Base-by-base conservation (phyloP, 1,140 invertebrate species). In the Aricia agestis region DNA sequence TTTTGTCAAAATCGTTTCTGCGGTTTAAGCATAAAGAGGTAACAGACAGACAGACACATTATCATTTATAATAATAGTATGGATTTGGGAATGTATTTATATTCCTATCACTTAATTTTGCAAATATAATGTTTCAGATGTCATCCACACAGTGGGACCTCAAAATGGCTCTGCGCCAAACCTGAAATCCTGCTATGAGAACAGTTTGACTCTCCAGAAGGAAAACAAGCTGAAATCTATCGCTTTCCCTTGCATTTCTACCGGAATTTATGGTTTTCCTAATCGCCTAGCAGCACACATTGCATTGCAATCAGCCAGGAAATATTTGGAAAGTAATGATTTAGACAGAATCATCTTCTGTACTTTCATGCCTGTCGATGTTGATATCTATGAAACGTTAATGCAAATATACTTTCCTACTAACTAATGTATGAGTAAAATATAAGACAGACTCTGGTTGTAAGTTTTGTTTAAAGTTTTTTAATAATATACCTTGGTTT, bases 201-300 rank as follows among this genome's bases (percentile, higher is more conserved):
- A 93, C 32, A 94, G 93, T 84, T 85, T 98, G 0, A 82, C 93
- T 1, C 63, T 95, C 9, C 89, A 94, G 41, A 89, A 92, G 69
- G 89, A 94, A 71, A 93, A 96, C 76, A 87, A 94, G 2, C 72
- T 97, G 1, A 91, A 92, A 72, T 93, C 95, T 6, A 93, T 98
- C 32, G 95, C 96, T 52, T 97, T 98, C 86, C 96, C 97, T 18
- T 97, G 96, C 76, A 97, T 98, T 80, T 96, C 96, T 0, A 97
- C 97, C 67, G 97, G 97, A 13, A 93, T 97, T 72, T 97, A 97
- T 92, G 96, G 95, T 3, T 98, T 97, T 91, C 97, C 97, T 1
- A 95, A 95, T 90, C 92, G 93, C 75, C 83, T 94, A 52, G 97
- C 97, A 0, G 95, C 95, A 6, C 93, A 95, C 80, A 94, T 97